These are phyloP conservation scores for Lydus trimaculatus DNA, from an alignment of 2,888 invertebrate species.

Conservation along the genomic window DNA sequence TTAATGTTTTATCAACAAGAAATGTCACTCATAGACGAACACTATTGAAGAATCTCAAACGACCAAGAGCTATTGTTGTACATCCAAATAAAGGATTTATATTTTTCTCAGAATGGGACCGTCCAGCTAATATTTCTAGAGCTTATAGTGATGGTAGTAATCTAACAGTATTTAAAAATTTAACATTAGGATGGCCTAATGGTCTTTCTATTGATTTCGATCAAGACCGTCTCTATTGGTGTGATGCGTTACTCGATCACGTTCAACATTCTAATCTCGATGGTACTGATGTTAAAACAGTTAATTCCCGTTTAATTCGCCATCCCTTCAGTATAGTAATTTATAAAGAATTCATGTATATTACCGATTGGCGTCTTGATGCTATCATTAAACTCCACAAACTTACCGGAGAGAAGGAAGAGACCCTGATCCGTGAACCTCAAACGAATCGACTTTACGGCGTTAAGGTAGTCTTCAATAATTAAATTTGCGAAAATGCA, in stretches of 20 bases:
- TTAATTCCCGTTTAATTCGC: conserved; percentile 83
- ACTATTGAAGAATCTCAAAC: conserved; percentile 84
- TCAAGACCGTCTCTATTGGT: conserved; percentile 93
- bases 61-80: conserved; percentile 95
- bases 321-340: conserved; percentile 95
- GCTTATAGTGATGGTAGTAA: conserved; percentile 91
- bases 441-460: conserved; percentile 91
- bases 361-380: conserved; percentile 96
- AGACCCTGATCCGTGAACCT: conserved; percentile 85
- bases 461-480: conserved; percentile 69
- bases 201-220: conserved; percentile 93
- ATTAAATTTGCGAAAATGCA: background rate
- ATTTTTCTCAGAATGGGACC: conserved; percentile 96
- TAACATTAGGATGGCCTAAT: conserved; percentile 97
- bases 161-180: conserved; percentile 85
- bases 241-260: conserved; percentile 94
- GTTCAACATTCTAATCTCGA: conserved; percentile 93
- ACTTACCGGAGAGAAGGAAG: conserved; percentile 85
- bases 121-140: conserved; percentile 95
- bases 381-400: conserved; percentile 92
- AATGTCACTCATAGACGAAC: conserved; percentile 86
- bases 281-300: conserved; percentile 89
- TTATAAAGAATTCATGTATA: conserved; percentile 90
- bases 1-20: conserved; percentile 89
- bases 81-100: conserved; percentile 95